These are phyloP conservation scores for Bergia puertoricense DNA, from an alignment of 92 coral and sea anemone species.

Conservation along the genomic window DNA sequence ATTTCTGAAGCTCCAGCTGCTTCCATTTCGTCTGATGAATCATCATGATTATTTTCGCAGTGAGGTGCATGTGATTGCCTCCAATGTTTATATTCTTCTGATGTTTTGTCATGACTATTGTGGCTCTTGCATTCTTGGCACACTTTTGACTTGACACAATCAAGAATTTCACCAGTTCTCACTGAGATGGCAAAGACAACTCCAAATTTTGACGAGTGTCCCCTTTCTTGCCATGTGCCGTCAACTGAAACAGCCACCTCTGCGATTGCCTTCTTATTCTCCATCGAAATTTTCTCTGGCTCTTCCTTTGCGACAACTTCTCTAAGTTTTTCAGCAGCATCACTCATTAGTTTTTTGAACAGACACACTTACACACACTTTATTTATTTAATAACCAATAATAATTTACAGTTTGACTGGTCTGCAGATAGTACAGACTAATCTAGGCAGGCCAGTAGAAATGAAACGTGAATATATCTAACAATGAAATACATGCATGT, in stretches of 20 bases:
- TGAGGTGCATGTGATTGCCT: conserved; percentile 41
- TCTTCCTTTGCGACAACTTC: background rate
- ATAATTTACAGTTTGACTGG: too few relatives aligned
- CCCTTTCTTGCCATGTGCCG: conserved; percentile 77
- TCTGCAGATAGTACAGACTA: too few relatives aligned
- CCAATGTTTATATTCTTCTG: conserved; percentile 48
- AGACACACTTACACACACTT: too few relatives aligned
- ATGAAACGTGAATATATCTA: too few relatives aligned
- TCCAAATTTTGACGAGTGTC: conserved; percentile 68
- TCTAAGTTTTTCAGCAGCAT: conserved; percentile 44
- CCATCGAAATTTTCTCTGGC: background rate
- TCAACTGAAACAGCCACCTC: conserved; percentile 56
- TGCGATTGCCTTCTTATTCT: conserved; percentile 4
- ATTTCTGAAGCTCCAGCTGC: conserved; percentile 66
- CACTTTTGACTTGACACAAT: conserved; percentile 60
- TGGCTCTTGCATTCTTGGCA: conserved; percentile 63
- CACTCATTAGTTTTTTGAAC: conserved; percentile 42
- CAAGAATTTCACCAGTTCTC: conserved; percentile 63
- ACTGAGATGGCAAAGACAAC: conserved; percentile 67
- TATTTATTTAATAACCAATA: too few relatives aligned
- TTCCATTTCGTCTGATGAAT: conserved; percentile 66
- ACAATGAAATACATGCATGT: too few relatives aligned
- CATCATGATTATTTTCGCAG: conserved; percentile 59
- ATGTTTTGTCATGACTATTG: conserved; percentile 44
- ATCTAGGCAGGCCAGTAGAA: too few relatives aligned